phyloP scores from a whole-genome alignment of 1,140 invertebrate species.

The Drosophila lacertosa region DNA sequence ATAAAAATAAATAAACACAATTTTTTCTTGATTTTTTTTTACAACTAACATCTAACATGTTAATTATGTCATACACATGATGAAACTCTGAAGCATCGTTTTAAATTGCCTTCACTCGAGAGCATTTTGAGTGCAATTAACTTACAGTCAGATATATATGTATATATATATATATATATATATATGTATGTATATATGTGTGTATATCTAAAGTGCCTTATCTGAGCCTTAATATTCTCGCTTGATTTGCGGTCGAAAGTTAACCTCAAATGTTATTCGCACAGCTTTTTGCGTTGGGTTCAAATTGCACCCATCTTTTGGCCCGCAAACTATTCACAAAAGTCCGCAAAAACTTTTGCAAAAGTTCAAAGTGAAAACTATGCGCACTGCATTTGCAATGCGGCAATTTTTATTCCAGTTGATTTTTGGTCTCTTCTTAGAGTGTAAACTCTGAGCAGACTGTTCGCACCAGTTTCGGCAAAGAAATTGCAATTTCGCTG shows the following conservation, averaged over 20 bases:
- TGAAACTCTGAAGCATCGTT: constrained; percentile 17
- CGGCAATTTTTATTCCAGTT: constrained; percentile 48
- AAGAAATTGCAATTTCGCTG: constrained; percentile 1
- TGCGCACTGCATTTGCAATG: constrained; percentile 72
- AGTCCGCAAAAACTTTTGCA: constrained; percentile 25
- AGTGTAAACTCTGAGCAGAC: constrained; percentile 1
- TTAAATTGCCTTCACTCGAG: constrained; percentile 16
- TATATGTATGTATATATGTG: too few relatives aligned
- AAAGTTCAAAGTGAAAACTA: constrained; percentile 73
- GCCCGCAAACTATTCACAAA: constrained; percentile 22
- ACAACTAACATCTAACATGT: constrained; percentile 3
- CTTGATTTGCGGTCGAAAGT: constrained; percentile 38
- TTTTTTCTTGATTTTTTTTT: constrained; percentile 10
- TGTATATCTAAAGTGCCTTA: constrained; percentile 4
- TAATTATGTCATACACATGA: constrained; percentile 29
- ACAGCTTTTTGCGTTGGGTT: constrained; percentile 14
- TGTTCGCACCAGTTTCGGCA: not conserved
- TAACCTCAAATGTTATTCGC: constrained; percentile 11
- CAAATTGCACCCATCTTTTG: constrained; percentile 41
- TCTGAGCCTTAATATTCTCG: constrained; percentile 20
- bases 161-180: not conserved
- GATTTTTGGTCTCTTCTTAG: not conserved
- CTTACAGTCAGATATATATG: not conserved
- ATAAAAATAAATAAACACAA: constrained; percentile 16
- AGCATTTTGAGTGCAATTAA: constrained; percentile 38